These are phyloP conservation scores for Hyperopisus bebe DNA, from an alignment of 2,113 vertebrate species.

Conservation along the genomic window DNA sequence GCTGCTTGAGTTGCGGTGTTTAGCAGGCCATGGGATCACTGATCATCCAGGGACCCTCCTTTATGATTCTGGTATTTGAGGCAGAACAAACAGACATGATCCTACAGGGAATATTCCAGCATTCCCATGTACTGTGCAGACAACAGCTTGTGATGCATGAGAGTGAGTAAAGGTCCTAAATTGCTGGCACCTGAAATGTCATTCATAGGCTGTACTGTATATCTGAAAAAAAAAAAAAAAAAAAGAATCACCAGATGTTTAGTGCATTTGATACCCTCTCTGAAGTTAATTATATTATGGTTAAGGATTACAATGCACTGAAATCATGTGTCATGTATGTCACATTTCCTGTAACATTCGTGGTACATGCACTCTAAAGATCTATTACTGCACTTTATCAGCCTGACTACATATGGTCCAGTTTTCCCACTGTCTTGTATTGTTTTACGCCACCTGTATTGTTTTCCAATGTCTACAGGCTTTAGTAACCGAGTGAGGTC, in stretches of 20 bases:
- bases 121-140: not conserved
- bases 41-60: too few relatives aligned
- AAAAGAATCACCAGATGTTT: not conserved
- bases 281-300: not conserved
- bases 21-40: too few relatives aligned
- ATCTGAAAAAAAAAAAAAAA: not conserved
- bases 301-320: not conserved
- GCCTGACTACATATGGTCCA: not conserved
- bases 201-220: not conserved
- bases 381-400: not conserved
- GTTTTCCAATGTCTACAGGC: not conserved
- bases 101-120: not conserved
- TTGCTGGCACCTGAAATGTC: not conserved
- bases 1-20: too few relatives aligned
- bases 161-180: not conserved
- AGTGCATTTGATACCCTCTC: not conserved
- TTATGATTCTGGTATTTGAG: too few relatives aligned
- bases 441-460: not conserved
- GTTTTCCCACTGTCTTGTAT: not conserved
- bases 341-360: not conserved
- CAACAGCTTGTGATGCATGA: not conserved
- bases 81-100: not conserved
- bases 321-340: too few relatives aligned
- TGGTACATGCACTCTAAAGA: not conserved
- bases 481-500: not conserved